These are phyloP conservation scores for Mythimna loreyi DNA, from an alignment of 2,888 invertebrate species.

Conservation along the genomic window DNA sequence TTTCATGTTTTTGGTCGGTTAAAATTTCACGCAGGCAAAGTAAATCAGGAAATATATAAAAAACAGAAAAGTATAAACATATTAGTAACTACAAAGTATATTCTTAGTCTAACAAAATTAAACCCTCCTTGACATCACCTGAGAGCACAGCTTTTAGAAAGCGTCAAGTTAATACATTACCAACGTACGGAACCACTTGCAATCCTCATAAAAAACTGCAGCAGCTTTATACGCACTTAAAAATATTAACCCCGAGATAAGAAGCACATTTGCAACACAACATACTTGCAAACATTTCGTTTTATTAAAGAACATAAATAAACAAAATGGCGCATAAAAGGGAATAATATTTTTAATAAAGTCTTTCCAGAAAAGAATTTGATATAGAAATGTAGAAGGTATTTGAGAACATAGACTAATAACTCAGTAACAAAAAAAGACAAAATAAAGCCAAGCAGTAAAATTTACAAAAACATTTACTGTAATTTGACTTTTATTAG, in stretches of 20 bases:
- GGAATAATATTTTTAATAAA: conserved; percentile 58
- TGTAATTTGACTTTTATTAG: no score
- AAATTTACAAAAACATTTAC: no score
- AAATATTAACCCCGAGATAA: conserved; percentile 56
- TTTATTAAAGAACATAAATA: conserved; percentile 63
- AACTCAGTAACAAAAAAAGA: not conserved
- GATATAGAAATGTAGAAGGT: conserved; percentile 39
- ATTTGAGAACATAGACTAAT: conserved; percentile 14
- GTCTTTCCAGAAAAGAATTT: conserved; percentile 24
- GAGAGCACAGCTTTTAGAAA: conserved; percentile 37
- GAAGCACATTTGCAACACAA: conserved; percentile 54
- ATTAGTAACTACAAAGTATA: not conserved
- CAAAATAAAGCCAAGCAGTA: conserved; percentile 7
- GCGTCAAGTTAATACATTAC: conserved; percentile 33
- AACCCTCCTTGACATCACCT: conserved; percentile 5
- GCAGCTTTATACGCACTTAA: conserved; percentile 54
- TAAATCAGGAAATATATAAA: no score
- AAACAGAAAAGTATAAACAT: not conserved
- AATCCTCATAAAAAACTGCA: conserved; percentile 47
- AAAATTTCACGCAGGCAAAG: no score
- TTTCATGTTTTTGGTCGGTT: no score
- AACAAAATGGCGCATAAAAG: conserved; percentile 46
- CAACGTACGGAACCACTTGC: conserved; percentile 33
- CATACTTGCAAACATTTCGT: conserved; percentile 53
- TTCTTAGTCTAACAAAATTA: conserved; percentile 14